Base-by-base conservation (phyloP, 2,888 invertebrate genomes). In the Drosophila mettleri region DNA sequence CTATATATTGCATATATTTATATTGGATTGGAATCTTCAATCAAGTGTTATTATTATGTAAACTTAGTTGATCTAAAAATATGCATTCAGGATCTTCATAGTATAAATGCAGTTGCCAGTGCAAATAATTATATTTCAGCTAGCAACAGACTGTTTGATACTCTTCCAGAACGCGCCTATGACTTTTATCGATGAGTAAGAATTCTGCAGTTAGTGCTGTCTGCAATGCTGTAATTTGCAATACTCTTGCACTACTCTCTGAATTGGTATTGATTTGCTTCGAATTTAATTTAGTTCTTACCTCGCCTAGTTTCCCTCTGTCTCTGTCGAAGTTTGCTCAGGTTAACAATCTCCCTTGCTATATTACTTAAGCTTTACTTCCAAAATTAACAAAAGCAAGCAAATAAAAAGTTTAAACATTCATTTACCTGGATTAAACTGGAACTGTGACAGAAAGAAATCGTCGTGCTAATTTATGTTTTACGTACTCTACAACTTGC, bases 21-120 rank as follows among this genome's bases (percentile, higher is more conserved):
- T n/a, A n/a, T n/a, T n/a, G n/a, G n/a, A 63, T 34, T 49, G 24
- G 34, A 45, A 43, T 41, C 41, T 22, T 29, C 24, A 45, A 9
- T 9, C 45, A 45, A 16, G 10, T 45, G 9, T 18, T 27, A n/a
- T 6, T 41, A 16, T 18, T 46, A 3, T 20, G 29, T 7, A 10
- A 29, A 46, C 14, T 22, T 22, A 22, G 8, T 22, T 34, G 8
- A 5, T 22, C 41, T 2, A 39, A 22, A 18, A 14, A 12, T 14
- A n/a, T 39, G 14, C 0, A 18, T 20, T 39, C 12, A 20, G 34
- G 8, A n/a, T 34, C n/a, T 34, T n/a, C n/a, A 7, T 34, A 34
- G n/a, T 2, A 14, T 33, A 5, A n/a, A n/a, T n/a, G n/a, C n/a
- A n/a, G n/a, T n/a, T n/a, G n/a, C n/a, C n/a, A n/a, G n/a, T n/a